Evolutionary conservation across 2,888 invertebrate species (phyloP), one percentile per base, ranked within the genome.

Genomic region (Melitaea athalia): DNA sequence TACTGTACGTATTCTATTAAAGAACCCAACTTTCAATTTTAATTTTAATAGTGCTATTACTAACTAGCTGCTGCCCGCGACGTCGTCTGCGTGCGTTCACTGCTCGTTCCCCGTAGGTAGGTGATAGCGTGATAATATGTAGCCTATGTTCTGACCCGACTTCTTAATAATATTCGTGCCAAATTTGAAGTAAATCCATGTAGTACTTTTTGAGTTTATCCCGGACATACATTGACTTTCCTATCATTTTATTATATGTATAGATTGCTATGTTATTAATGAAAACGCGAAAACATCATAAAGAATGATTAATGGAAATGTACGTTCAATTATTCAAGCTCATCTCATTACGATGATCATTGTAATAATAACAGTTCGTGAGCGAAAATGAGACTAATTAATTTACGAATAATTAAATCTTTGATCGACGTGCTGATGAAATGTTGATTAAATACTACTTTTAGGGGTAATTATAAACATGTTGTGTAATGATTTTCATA

Each of bases 331-430:
- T 57, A 61, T 67, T 70, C 53, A 52, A 52, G 10, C 33, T 64
- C 67, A 60, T 70, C 67, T 67, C 70, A 62, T 67, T 67, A 67
- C 17, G 33, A 15, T 42, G 59, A 63, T 67, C 63, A 63, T 67
- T 50, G 42, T 47, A 52, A 43, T 57, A 62, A 67, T 68, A 59
- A 59, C 59, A 47, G 52, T 42, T 59, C 68, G 68, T 60, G 68
- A 68, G 65, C 31, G 62, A 57, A 70, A 68, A 68, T 62, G 67
- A 68, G 64, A 59, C 59, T 65, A 70, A 68, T 70, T 70, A 70
- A 63, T 64, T 59, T 64, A 63, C 68, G 53, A 53, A 64, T 70
- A 70, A 70, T 70, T 70, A 70, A 68, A 67, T 61, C 47, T 47
- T 55, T 52, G 31, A 24, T 38, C 61, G 45, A 53, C 47, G 33